Evolutionary conservation across 2,888 invertebrate genomes (phyloP), one percentile per base, ranked within the genome.

Genomic region (Drosophila pseudotakahashii): DNA sequence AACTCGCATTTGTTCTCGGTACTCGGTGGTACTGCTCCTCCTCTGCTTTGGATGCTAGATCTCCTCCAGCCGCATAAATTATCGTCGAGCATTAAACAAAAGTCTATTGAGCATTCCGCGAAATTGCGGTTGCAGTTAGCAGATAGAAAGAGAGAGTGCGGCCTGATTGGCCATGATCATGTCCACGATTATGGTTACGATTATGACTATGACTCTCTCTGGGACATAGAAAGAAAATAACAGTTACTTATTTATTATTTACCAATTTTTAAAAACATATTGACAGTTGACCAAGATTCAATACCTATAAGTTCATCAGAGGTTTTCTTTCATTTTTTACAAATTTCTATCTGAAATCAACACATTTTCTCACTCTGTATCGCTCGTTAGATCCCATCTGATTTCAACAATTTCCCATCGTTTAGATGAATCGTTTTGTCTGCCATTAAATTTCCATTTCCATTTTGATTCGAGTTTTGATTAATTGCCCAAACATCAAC

Each of bases 1-100:
- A 89, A 88, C 51, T 89, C 85, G 85, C 82, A 89, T 87, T 88
- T 88, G 76, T 84, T 82, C 89, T 78, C 74, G 82, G 85, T 84
- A 82, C 73, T 78, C 50, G 42, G 16, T 16, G 53, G 42, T 19
- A 14, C 45, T 11, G 10, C 30, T 32, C 47, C 32, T 30, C 47
- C 32, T 32, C 30, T 34, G 26, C 26, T 2, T 26, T 26, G 26
- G 26, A 26, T 26, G 26, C 41, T 51, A 30, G 32, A 19, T 30
- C 10, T 11, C 52, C 60, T 39, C 47, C 55, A 44, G 50, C 53
- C 62, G 81, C 85, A 85, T 82, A 86, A 84, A 88, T 84, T 88
- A 84, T 85, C 51, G 70, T 48, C 66, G 59, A 64, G 75, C 78
- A 86, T 86, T 86, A 86, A 81, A 80, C 82, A 82, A 88, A 79